These are phyloP conservation scores for Drosophila demipolita DNA, from an alignment of 2,888 invertebrate species.

Conservation along the genomic window DNA sequence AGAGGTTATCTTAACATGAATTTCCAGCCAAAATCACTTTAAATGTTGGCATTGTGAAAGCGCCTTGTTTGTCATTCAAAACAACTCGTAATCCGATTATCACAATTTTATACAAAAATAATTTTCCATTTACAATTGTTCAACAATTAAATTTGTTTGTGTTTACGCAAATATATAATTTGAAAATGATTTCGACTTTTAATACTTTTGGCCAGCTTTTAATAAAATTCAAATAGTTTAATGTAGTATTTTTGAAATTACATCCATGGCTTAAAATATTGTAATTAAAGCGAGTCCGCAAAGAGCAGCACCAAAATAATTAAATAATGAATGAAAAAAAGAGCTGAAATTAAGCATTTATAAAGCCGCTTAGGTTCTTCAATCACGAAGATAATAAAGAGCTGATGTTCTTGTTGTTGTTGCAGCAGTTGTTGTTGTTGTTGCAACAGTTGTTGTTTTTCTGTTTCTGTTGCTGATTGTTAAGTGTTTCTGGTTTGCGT, in stretches of 20 bases:
- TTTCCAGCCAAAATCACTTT: too few relatives aligned
- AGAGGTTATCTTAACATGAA: too few relatives aligned
- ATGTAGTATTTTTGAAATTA: constrained; percentile 46
- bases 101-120: neutral
- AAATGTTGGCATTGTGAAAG: too few relatives aligned
- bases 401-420: constrained; percentile 13
- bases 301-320: constrained; percentile 56
- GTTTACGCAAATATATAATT: neutral
- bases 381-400: constrained; percentile 34
- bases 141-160: neutral
- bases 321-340: constrained; percentile 60
- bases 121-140: neutral
- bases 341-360: constrained; percentile 56
- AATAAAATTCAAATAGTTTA: constrained; percentile 7
- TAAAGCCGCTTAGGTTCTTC: constrained; percentile 66
- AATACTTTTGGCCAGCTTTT: neutral
- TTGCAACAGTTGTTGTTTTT: neutral
- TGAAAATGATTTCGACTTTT: neutral
- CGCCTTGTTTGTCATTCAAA: neutral
- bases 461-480: constrained; percentile 3
- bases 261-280: constrained; percentile 54
- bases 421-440: neutral
- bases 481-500: constrained; percentile 28
- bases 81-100: neutral
- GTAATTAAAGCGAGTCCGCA: constrained; percentile 39